Percentiles rank a stretch among this genome's conserved stretches.
Evolutionary conservation across 2,797 vertebrate genomes (phyloP).

Genomic region (Clarias laeviceps): DNA sequence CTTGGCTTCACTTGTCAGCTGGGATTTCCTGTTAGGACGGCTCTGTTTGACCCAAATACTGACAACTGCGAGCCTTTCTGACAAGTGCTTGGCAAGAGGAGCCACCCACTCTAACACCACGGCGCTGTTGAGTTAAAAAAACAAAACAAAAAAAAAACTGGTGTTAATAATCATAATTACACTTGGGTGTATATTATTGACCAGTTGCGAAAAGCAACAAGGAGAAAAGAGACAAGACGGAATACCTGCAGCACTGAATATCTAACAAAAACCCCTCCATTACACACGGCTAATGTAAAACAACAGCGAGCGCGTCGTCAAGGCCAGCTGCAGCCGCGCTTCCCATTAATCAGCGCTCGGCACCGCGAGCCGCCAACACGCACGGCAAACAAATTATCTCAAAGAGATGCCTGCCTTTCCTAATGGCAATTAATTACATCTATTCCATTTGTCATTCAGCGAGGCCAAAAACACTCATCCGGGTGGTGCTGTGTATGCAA

Average conservation of each 20-base stretch:
- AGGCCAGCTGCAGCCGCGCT: slow-evolving; percentile 48
- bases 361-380: slow-evolving; percentile 42
- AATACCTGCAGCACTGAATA: not conserved
- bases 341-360: slow-evolving; percentile 59
- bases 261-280: slow-evolving; percentile 33
- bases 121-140: not conserved
- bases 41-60: slow-evolving; percentile 59
- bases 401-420: slow-evolving; percentile 47
- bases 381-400: slow-evolving; percentile 57
- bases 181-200: slow-evolving; percentile 22
- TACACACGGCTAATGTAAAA: slow-evolving; percentile 49
- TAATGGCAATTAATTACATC: slow-evolving; percentile 59
- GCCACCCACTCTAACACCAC: slow-evolving; percentile 26
- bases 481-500: slow-evolving; percentile 33
- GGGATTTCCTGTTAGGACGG: slow-evolving; percentile 57
- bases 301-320: slow-evolving; percentile 40
- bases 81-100: slow-evolving; percentile 9
- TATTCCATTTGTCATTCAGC: slow-evolving; percentile 55
- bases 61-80: slow-evolving; percentile 42
- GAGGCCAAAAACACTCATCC: slow-evolving; percentile 32
- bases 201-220: slow-evolving; percentile 20
- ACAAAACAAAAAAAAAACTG: no score
- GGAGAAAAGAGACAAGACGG: slow-evolving; percentile 35
- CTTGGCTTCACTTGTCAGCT: slow-evolving; percentile 56
- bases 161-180: slow-evolving; percentile 45